Base-by-base conservation (phyloP, 2,888 invertebrate genomes). In the Trichacis sp. region DNA sequence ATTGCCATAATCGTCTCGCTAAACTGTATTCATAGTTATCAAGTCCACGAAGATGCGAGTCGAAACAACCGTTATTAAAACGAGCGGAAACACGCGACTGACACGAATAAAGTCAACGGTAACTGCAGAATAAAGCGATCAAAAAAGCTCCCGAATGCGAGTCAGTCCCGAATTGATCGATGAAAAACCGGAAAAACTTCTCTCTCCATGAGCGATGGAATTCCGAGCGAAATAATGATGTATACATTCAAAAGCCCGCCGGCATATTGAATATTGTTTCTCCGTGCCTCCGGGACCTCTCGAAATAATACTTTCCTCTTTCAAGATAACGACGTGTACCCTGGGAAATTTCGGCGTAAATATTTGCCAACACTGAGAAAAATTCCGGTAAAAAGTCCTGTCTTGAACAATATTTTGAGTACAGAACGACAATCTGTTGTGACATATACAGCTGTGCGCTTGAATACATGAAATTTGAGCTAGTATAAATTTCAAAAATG, bases 51-150 rank as follows among this genome's bases (percentile, higher is more conserved):
- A 63, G 60, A 67, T 63, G 55, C 56, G 56, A 67, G 57, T 60
- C 60, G 63, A 67, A 63, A 63, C 60, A 60, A 67, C 67, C 67
- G 67, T 67, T 63, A 67, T 43, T 60, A 51, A 60, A 63, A 63
- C 60, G 63, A 60, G 52, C 67, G 67, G 68, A 68, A 68, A 59
- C 64, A 68, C 61, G 61, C 64, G 68, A 68, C 68, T 68, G 68
- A 68, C 68, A 68, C 64, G 64, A 68, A 68, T 68, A 64, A 64
- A 68, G 57, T 60, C 60, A 68, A 68, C 68, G 64, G 64, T 64
- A 64, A 64, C 57, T 54, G 60, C 46, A 48, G 67, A 62, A 62
- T 53, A 59, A 46, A 56, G 59, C 47, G 56, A 51, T 54, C 38
- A 62, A 57, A 63, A 64, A 12, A 15, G 12, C 9, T 14, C 2